Base-by-base conservation (phyloP, 2,888 invertebrate species). In the Auanema sp. region DNA sequence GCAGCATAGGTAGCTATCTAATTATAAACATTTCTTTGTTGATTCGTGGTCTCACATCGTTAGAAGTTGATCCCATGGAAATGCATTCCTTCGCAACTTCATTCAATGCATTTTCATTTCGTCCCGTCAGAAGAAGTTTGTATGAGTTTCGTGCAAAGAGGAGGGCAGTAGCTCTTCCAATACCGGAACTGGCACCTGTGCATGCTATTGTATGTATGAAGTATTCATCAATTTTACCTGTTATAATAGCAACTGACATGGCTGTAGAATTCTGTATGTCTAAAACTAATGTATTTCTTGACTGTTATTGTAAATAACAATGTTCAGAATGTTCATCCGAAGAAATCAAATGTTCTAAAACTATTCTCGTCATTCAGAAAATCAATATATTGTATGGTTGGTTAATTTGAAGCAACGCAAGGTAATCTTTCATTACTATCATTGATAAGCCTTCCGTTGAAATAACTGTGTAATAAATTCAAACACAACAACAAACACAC, bases 81-180 rank as follows among this genome's bases (percentile, higher is more conserved):
- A 72, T 59, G 57, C 81, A 81, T 50, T 77, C 75, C 21, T 72
- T 69, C 44, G 73, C 75, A 8, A 79, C 71, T 49, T 72, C 72
- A 18, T 70, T 63, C 18, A 81, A 68, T 6, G 79, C 80, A 0
- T 61, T 62, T 51, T 78, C 72, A 65, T 82, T 78, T 44, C 81
- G 50, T 43, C 74, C 74, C 16, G 74, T 74, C 47, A 74, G 42
- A 8, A 66, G 67, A 12, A 74, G 40, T 33, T 69, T 56, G 59
- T 65, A 74, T 23, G 44, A 18, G 12, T 79, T 70, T 43, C 63
- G 59, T 1, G 79, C 79, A 62, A 79, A 75, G 18, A 70, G 62
- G n/a, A 79, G 60, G 4, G 79, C 79, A 0, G 79, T 68, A 8
- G 79, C 76, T 25, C 68, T 65, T 23, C 78, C 78, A 40, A 79